Conservation (phyloP, 2,797 vertebrate genomes). For the Eleutherodactylus coqui region DNA sequence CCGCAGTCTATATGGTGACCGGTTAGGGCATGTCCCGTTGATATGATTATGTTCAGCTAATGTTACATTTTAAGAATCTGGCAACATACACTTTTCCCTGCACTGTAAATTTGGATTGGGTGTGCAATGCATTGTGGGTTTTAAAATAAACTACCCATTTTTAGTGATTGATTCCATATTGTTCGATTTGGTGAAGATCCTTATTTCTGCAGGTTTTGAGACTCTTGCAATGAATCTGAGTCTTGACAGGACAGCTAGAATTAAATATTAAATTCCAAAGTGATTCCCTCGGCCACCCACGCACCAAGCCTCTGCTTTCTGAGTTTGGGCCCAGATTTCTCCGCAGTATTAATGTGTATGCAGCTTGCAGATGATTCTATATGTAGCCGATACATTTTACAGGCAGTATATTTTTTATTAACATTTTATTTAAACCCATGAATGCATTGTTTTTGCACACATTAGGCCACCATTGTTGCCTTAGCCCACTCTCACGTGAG, state of each 20-base stretch:
- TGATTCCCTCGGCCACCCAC: conserved; percentile 52
- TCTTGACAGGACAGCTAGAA: conserved; percentile 12
- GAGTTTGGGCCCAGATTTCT: conserved; percentile 31
- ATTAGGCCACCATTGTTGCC: background rate
- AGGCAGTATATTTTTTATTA: background rate
- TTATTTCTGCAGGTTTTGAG: background rate
- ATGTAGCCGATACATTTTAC: background rate
- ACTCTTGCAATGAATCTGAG: background rate
- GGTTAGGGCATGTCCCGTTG: background rate
- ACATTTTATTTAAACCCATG: background rate
- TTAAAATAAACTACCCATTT: background rate
- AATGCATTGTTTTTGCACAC: background rate
- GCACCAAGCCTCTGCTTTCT: conserved; percentile 43
- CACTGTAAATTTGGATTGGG: background rate
- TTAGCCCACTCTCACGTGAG: too few species aligned
- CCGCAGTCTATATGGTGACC: too few species aligned
- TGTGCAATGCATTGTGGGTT: background rate
- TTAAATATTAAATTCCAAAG: conserved; percentile 49
- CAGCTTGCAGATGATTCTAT: background rate
- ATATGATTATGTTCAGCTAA: background rate
- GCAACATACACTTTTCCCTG: background rate
- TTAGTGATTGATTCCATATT: background rate
- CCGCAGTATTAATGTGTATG: background rate
- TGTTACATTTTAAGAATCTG: background rate
- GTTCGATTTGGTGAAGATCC: background rate